Evolutionary conservation across 2,797 vertebrate genomes (phyloP).

Genomic region (Silurus lanzhouensis): DNA sequence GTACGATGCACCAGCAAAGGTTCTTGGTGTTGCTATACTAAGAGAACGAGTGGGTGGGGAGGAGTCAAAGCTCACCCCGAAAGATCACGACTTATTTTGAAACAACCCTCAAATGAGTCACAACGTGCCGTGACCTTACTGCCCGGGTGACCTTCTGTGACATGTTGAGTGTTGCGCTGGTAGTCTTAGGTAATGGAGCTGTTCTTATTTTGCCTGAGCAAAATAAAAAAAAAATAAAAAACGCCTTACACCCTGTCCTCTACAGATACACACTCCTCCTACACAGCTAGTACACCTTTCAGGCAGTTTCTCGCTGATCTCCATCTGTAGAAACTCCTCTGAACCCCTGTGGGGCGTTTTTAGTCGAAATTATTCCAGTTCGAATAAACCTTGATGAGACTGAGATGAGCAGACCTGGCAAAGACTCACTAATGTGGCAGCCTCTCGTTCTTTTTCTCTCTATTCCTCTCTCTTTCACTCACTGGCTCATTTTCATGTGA

Average conservation of each 20-base stretch:
- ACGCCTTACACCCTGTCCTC: background rate
- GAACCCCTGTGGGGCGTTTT: constrained; percentile 35
- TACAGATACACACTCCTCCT: constrained; percentile 14
- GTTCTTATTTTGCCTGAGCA: constrained; percentile 12
- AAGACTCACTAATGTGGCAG: constrained; percentile 44
- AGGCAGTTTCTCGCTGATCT: background rate
- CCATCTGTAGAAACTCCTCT: constrained; percentile 28
- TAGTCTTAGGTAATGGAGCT: constrained; percentile 2
- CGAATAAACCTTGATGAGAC: constrained; percentile 53
- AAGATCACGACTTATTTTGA: constrained; percentile 28
- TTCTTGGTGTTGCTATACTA: constrained; percentile 5
- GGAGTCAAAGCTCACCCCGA: background rate
- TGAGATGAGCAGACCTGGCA: constrained; percentile 51
- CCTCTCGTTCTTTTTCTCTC: constrained; percentile 39
- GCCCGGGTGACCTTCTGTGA: constrained; percentile 17
- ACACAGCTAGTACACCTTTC: constrained; percentile 23
- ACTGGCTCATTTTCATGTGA: constrained; percentile 48
- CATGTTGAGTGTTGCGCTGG: background rate
- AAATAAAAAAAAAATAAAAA: background rate
- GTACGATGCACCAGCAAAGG: background rate
- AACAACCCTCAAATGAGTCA: constrained; percentile 21
- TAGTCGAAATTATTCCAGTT: constrained; percentile 46
- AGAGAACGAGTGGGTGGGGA: background rate
- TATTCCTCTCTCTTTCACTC: constrained; percentile 34
- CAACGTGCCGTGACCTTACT: constrained; percentile 16